phyloP scores from a whole-genome alignment of 64 coral and sea anemone species.

The Acropora yongei region DNA sequence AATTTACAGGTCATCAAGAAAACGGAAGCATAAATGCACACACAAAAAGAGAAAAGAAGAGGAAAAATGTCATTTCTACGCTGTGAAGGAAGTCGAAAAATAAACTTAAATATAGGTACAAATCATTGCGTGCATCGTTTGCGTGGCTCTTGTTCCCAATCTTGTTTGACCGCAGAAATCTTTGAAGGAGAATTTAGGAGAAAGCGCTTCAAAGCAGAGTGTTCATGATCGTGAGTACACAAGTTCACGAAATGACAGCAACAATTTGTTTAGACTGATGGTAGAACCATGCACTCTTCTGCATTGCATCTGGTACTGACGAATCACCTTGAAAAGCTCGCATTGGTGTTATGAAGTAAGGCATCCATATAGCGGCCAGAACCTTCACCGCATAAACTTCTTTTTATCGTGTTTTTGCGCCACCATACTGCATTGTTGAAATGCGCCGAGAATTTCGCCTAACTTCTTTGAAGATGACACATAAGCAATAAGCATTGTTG shows the following conservation, averaged over 20 bases:
- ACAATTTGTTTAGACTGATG: conserved; percentile 79
- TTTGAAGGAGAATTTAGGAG: conserved; percentile 25
- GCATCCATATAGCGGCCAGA: conserved; percentile 87
- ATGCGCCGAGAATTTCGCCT: conserved; percentile 68
- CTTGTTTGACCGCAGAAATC: neutral
- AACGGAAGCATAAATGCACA: no score
- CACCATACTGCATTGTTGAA: conserved; percentile 14
- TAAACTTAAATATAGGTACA: no score
- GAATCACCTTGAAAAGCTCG: conserved; percentile 61
- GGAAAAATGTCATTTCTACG: no score
- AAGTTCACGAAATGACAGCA: conserved; percentile 81
- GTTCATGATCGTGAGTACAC: conserved; percentile 86
- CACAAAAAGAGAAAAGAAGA: no score
- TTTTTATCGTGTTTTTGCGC: conserved; percentile 1
- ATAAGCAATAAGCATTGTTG: conserved; percentile 75
- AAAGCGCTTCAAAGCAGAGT: conserved; percentile 72
- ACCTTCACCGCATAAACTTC: conserved; percentile 78
- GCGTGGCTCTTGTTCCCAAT: neutral
- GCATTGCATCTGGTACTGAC: conserved; percentile 28
- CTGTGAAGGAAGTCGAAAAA: no score
- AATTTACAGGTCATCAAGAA: no score
- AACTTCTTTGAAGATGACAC: conserved; percentile 81
- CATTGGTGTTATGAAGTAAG: conserved; percentile 77
- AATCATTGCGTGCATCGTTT: no score
- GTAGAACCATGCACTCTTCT: conserved; percentile 45